These are phyloP conservation scores for Aphelenchoides besseyi DNA, from an alignment of 1,140 invertebrate genomes.

Conservation along the genomic window DNA sequence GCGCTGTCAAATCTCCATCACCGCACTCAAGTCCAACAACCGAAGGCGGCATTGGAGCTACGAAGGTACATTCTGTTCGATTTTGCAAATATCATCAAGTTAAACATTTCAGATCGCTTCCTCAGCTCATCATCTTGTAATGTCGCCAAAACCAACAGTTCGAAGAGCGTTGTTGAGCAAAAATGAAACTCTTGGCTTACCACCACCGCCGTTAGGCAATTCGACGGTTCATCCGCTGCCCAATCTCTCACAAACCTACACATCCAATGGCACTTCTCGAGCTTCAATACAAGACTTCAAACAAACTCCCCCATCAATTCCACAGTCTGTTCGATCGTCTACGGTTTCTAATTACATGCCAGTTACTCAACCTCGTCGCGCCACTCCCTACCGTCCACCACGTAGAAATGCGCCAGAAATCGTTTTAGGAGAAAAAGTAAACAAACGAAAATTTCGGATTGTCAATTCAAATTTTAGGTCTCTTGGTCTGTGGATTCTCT, in stretches of 20 bases:
- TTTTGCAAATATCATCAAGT: neutral
- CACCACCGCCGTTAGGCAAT: neutral
- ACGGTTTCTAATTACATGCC: neutral
- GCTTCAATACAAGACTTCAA: neutral
- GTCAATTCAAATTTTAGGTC: neutral
- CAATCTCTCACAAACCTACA: constrained; percentile 4
- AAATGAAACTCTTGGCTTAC: constrained; percentile 6
- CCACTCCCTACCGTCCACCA: constrained; percentile 10
- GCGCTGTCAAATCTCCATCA: constrained; percentile 1
- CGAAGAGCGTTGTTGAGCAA: neutral
- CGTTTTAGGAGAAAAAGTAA: neutral
- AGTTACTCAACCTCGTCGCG: neutral
- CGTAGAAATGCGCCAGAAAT: constrained; percentile 20
- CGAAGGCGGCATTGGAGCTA: neutral
- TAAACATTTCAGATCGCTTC: neutral
- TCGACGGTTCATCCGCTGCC: neutral
- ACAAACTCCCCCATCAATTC: neutral
- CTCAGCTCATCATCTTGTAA: neutral
- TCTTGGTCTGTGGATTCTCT: constrained; percentile 19
- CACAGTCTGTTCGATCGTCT: neutral
- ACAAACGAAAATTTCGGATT: neutral
- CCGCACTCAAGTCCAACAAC: neutral
- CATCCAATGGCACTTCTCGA: neutral
- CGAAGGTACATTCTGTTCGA: neutral
- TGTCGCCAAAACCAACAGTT: neutral